Evolutionary conservation across 2,113 vertebrate genomes (phyloP).

Genomic region (Corythaeola cristata): DNA sequence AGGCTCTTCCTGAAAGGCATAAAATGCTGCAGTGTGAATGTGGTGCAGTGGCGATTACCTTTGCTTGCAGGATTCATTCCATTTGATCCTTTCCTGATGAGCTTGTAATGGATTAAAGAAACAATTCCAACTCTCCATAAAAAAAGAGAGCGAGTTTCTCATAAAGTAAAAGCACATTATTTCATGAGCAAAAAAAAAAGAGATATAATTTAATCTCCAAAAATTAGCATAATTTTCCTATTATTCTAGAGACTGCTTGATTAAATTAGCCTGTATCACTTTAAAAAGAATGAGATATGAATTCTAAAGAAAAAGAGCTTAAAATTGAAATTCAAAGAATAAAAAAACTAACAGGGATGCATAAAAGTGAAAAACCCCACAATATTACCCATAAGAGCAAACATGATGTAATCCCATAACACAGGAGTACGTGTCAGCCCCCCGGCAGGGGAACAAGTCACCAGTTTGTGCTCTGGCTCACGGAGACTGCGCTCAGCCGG

Average conservation of each 20-base stretch:
- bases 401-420: accelerated
- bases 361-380: not conserved
- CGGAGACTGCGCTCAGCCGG: accelerated
- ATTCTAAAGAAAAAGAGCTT: not conserved
- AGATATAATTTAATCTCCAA: conserved; percentile 19
- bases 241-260: conserved; percentile 40
- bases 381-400: not conserved
- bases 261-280: conserved; percentile 42
- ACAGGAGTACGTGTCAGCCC: not conserved
- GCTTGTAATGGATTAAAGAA: conserved; percentile 14
- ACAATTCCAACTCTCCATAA: not conserved
- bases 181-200: not conserved
- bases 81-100: not conserved
- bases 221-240: conserved; percentile 57
- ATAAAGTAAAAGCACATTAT: not conserved
- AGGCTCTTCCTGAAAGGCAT: not conserved
- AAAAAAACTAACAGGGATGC: not conserved
- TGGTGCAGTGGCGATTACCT: not conserved
- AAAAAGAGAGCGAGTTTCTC: not conserved
- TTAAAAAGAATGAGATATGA: conserved; percentile 14
- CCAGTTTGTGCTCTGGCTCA: not conserved
- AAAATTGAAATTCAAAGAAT: not conserved
- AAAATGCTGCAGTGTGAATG: not conserved
- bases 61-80: not conserved
- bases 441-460: not conserved